phyloP scores from a whole-genome alignment of 2,113 vertebrate species.

The Choloepus hoffmanni region DNA sequence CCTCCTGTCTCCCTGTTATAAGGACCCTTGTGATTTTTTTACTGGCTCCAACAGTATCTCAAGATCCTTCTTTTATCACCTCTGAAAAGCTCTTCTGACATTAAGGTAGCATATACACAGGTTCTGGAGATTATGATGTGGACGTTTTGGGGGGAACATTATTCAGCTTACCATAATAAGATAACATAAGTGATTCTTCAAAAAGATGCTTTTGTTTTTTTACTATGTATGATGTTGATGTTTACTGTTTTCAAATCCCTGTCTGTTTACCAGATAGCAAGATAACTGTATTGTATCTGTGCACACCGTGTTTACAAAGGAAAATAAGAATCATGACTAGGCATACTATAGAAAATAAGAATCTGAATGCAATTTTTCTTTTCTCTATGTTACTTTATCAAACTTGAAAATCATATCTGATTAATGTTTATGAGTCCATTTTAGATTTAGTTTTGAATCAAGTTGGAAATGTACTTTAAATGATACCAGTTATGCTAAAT shows the following conservation, averaged over 20 bases:
- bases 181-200: not conserved
- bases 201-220: not conserved
- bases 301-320: not conserved
- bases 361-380: not conserved
- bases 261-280: not conserved
- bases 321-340: not conserved
- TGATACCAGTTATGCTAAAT: not conserved
- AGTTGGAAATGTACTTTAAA: not conserved
- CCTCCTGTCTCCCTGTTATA: not conserved
- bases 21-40: not conserved
- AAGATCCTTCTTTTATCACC: not conserved
- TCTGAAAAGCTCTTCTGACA: not conserved
- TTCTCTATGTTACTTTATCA: not conserved
- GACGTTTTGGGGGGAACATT: not conserved
- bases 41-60: not conserved
- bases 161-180: not conserved
- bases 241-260: not conserved
- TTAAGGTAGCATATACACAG: not conserved
- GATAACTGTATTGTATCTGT: not conserved
- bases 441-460: constrained; percentile 4
- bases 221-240: not conserved
- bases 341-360: not conserved
- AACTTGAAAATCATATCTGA: constrained; percentile 24
- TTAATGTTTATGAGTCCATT: not conserved
- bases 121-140: not conserved